Percentiles rank a stretch among this genome's conserved stretches.
These are phyloP conservation scores for Hedychridium roseum DNA, from an alignment of 2,888 invertebrate species.

Conservation along the genomic window DNA sequence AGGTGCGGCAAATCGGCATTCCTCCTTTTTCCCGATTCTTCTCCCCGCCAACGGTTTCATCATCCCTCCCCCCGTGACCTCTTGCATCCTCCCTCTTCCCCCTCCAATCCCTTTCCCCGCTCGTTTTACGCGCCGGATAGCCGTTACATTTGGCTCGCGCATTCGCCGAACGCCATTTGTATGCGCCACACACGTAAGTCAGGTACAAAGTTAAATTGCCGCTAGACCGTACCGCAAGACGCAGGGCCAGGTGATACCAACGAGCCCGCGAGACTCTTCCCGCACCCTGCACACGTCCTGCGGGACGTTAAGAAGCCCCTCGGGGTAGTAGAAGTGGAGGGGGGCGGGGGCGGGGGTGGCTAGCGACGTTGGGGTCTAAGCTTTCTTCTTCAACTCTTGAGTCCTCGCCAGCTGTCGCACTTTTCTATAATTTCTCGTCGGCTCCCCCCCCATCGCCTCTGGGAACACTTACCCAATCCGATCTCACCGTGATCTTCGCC, in stretches of 20 bases:
- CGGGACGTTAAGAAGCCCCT: no score
- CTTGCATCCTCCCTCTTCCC: conserved; percentile 7
- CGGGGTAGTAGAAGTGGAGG: no score
- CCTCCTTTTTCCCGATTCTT: not conserved
- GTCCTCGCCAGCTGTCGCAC: not conserved
- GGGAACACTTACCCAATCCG: no score
- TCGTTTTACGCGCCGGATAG: no score
- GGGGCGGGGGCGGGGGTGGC: no score
- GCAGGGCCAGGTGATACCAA: conserved; percentile 40
- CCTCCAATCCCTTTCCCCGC: conserved; percentile 10
- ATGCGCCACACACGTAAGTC: conserved; percentile 39
- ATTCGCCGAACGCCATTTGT: conserved; percentile 30
- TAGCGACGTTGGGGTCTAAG: not conserved
- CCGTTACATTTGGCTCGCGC: conserved; percentile 29
- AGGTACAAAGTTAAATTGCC: conserved; percentile 47
- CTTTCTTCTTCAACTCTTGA: conserved; percentile 1
- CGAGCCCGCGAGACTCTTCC: conserved; percentile 22
- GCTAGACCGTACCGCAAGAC: conserved; percentile 34
- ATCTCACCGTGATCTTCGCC: no score
- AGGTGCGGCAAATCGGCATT: no score
- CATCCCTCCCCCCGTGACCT: conserved; percentile 5
- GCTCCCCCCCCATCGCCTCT: not conserved
- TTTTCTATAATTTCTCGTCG: conserved; percentile 2
- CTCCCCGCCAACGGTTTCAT: not conserved
- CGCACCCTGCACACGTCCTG: conserved; percentile 40